These are phyloP conservation scores for Argyresthia albistria DNA, from an alignment of 2,888 invertebrate genomes.

Conservation along the genomic window DNA sequence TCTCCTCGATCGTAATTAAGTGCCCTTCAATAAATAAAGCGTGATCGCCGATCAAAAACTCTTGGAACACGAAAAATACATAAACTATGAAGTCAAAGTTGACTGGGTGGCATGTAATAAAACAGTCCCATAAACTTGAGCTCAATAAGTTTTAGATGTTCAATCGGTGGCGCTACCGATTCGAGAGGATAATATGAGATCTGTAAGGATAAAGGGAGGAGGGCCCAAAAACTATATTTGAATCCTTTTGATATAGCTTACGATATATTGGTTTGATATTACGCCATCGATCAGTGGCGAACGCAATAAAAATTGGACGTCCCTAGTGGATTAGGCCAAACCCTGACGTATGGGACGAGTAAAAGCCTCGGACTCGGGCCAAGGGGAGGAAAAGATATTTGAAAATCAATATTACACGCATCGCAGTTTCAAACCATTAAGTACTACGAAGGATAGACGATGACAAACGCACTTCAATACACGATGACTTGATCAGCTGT, in stretches of 20 bases:
- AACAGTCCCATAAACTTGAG: not conserved
- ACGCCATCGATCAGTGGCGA: conserved; percentile 55
- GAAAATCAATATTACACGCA: conserved; percentile 51
- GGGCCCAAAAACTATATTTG: conserved; percentile 30
- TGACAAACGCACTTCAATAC: not conserved
- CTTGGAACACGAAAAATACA: not conserved
- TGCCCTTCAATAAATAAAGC: conserved; percentile 1
- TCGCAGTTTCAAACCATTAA: conserved; percentile 16
- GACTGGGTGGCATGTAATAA: not conserved
- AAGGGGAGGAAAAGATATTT: conserved; percentile 44
- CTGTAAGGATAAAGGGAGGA: not conserved
- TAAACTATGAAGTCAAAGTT: not conserved
- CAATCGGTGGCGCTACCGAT: too few species aligned
- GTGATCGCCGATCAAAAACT: not conserved
- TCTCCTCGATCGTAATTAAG: not conserved
- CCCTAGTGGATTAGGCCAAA: conserved; percentile 62
- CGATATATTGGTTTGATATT: conserved; percentile 55
- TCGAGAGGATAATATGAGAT: not conserved
- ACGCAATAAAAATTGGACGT: conserved; percentile 63
- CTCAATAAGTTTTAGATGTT: too few species aligned
- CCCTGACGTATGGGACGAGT: conserved; percentile 64
- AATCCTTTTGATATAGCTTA: conserved; percentile 40
- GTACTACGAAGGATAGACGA: not conserved
- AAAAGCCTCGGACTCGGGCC: conserved; percentile 48
- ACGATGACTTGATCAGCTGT: conserved; percentile 45